Evolutionary conservation across 2,888 invertebrate species (phyloP).

Genomic region (Andrena minutula): DNA sequence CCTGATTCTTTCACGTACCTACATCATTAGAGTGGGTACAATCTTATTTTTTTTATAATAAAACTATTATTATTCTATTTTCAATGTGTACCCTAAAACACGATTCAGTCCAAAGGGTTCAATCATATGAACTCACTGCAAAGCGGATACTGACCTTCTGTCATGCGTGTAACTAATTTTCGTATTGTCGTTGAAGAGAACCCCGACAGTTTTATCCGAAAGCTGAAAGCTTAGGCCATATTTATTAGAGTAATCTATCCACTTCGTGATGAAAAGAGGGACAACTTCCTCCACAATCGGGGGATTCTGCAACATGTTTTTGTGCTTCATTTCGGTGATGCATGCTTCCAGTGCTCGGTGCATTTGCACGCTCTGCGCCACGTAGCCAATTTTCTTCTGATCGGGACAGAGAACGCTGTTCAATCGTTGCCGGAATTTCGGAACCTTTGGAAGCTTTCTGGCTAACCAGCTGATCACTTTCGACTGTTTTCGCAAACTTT

Average conservation of each 20-base stretch:
- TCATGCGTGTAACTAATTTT: slow-evolving; percentile 87
- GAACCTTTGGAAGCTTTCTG: slow-evolving; percentile 78
- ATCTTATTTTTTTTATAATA: background rate
- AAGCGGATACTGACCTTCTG: slow-evolving; percentile 85
- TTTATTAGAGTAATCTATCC: slow-evolving; percentile 91
- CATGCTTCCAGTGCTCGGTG: slow-evolving; percentile 76
- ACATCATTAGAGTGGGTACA: background rate
- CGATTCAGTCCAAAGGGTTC: slow-evolving; percentile 16
- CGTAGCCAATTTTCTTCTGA: slow-evolving; percentile 76
- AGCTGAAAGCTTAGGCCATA: slow-evolving; percentile 90
- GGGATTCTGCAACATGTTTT: slow-evolving; percentile 73
- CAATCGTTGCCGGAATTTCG: slow-evolving; percentile 82
- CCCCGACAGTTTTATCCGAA: slow-evolving; percentile 89
- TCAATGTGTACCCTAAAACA: background rate
- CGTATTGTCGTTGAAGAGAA: slow-evolving; percentile 89
- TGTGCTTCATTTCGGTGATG: slow-evolving; percentile 66
- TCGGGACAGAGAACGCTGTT: slow-evolving; percentile 82
- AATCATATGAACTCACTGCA: background rate
- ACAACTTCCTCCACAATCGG: slow-evolving; percentile 74
- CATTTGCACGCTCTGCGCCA: slow-evolving; percentile 80
- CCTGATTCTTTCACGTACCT: too few species aligned
- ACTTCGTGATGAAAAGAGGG: slow-evolving; percentile 88
- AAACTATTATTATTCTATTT: too few species aligned
- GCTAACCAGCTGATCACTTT: slow-evolving; percentile 80
- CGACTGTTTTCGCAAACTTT: slow-evolving; percentile 60